Evolutionary conservation across 2,113 vertebrate species (phyloP), one percentile per base, ranked within the genome.

Genomic region (Tetraodon nigroviridis): DNA sequence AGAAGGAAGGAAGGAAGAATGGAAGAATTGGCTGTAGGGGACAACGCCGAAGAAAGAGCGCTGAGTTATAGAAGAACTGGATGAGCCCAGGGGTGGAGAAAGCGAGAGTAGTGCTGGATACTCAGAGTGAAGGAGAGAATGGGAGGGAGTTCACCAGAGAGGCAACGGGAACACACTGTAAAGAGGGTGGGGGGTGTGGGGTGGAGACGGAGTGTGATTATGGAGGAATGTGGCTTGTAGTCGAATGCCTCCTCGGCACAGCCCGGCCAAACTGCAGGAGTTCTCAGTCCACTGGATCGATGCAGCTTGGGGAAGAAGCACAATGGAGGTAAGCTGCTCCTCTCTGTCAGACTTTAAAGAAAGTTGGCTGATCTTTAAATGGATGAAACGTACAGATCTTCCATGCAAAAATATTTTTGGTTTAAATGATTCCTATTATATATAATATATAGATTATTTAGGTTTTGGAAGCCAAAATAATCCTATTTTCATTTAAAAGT

Each of bases 161-260:
- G 72, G 67, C 50, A 78, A 76, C 75, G 51, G 78, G 55, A 72
- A 80, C 69, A 71, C 61, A 78, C 48, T 73, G 67, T 63, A 56
- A 65, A 67, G 32, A 67, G 32, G 10, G 32, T 1, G 32, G 32
- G 32, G 10, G 32, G 32, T 7, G 32, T 7, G 32, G 11, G 29
- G 29, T 5, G 1, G 14, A 65, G 14, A 73, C 64, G 51, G 70
- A 70, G 58, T 56, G 58, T 76, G 79, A 76, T 75, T 83, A 71
- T 83, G 71, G 67, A 78, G 80, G 74, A 83, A 79, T 86, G 73
- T 81, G 73, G 69, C n/a, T 72, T 76, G 71, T 68, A 72, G 42
- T 76, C 67, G n/a, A n/a, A n/a, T 15, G 42, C 13, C 13, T 4
- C 42, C 42, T 4, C 42, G 42, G 24, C 24, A 27, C 24, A 27